Evolutionary conservation across 2,888 invertebrate genomes (phyloP), one percentile per base, ranked within the genome.

Genomic region (Spatulosminthurus flaviceps): DNA sequence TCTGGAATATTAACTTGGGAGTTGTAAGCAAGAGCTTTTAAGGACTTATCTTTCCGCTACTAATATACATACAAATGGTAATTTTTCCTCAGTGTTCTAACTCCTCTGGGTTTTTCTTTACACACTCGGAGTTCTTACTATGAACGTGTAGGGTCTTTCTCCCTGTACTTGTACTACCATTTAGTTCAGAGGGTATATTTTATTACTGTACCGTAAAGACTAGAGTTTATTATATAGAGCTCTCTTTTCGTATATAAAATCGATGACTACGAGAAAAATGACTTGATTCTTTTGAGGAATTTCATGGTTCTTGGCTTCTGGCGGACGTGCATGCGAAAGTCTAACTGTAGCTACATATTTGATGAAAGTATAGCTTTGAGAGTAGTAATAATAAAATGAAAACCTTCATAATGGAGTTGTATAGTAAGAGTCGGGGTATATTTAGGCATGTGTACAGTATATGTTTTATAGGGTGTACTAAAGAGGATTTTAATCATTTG

Each of bases 401-500:
- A 34, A 34, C 34, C 34, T 34, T 7, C 34, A 34, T 34, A 34
- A 34, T 34, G 4, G 9, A 7, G 9, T 34, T 34, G 34, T 34
- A 34, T 9, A 34, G 34, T 34, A n/a, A n/a, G 34, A 34, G 5
- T 34, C 34, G 4, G 9, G 9, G 2, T 51, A 51, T n/a, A 51
- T 7, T 41, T 13, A 7, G 7, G 41, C 13, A 41, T 41, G 13
- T 41, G 41, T 41, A 41, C 13, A 19, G 51, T 51, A n/a, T 51
- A 51, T 51, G 51, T 2, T 9, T 7, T 41, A 7, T 61, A 61
- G 5, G n/a, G 24, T 22, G 24, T 19, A 64, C 26, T 11, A 64
- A n/a, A 22, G 64, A 64, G 64, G 64, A 22, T 64, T 64, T 64
- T 64, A 64, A 64, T 64, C 64, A 64, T 64, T 64, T 64, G 64